Conservation (phyloP, 2,797 vertebrate species). For the Girardinus metallicus region DNA sequence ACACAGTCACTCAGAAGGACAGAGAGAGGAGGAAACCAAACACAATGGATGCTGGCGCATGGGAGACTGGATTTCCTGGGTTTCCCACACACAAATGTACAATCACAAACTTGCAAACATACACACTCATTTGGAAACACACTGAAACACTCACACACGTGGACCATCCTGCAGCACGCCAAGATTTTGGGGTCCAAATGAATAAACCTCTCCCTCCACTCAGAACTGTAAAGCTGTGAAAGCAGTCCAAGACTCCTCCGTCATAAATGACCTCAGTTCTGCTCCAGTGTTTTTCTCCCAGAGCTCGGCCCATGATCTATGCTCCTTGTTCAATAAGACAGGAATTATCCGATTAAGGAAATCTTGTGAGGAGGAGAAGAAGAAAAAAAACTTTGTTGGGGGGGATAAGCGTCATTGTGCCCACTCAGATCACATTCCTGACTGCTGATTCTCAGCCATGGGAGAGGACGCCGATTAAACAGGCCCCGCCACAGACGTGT, state of each 20-base stretch:
- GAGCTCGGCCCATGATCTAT: conserved; percentile 43
- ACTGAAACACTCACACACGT: conserved; percentile 26
- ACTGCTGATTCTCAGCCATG: conserved; percentile 51
- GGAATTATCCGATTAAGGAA: conserved; percentile 66
- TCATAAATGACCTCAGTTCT: conserved; percentile 33
- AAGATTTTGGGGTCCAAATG: conserved; percentile 26
- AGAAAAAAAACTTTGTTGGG: conserved; percentile 60
- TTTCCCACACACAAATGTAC: conserved; percentile 83
- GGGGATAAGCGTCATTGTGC: conserved; percentile 63
- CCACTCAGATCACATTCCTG: conserved; percentile 67
- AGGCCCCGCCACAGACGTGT: neutral
- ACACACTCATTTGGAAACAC: conserved; percentile 49
- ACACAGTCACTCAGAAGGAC: conserved; percentile 48
- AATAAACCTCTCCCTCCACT: conserved; percentile 30
- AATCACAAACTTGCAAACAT: conserved; percentile 68
- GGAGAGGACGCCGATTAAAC: conserved; percentile 41
- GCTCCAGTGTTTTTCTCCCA: conserved; percentile 55
- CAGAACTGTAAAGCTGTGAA: conserved; percentile 21
- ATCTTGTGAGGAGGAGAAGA: conserved; percentile 60
- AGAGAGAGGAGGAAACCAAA: conserved; percentile 75
- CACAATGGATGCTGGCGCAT: conserved; percentile 83
- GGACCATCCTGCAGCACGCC: conserved; percentile 35
- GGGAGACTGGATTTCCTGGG: conserved; percentile 81
- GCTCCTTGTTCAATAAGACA: conserved; percentile 57
- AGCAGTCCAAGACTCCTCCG: conserved; percentile 14